phyloP scores from a whole-genome alignment of 2,113 vertebrate species.

The Ellobius talpinus region DNA sequence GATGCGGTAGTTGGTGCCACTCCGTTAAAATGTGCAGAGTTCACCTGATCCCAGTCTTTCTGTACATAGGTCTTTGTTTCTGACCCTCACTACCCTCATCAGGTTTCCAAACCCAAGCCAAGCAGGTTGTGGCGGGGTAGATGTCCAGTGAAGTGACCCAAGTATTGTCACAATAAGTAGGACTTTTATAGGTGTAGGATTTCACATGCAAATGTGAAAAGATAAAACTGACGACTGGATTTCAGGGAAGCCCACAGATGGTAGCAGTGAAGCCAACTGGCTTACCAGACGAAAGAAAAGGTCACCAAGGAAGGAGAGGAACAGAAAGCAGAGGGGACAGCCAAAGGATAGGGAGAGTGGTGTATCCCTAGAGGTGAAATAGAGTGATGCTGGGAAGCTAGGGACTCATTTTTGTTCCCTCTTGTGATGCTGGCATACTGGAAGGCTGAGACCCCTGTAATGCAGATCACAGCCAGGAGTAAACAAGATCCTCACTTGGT shows the following conservation, averaged over 20 bases:
- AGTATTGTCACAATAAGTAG: background rate
- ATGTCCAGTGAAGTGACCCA: background rate
- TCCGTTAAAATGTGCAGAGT: background rate
- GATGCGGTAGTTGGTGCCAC: too few relatives aligned
- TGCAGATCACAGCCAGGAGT: accelerated
- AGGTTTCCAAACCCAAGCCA: background rate
- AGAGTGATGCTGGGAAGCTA: background rate
- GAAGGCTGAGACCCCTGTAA: background rate
- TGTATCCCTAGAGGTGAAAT: too few relatives aligned
- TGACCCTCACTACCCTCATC: background rate
- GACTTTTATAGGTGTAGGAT: background rate
- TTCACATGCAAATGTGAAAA: background rate
- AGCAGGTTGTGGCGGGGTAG: background rate
- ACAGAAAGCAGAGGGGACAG: background rate
- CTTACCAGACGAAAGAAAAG: background rate
- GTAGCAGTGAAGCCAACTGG: accelerated
- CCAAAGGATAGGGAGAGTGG: background rate
- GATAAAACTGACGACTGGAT: background rate
- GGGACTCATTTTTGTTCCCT: accelerated
- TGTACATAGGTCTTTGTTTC: background rate
- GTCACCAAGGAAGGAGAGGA: background rate
- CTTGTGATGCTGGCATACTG: accelerated
- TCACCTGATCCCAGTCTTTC: background rate
- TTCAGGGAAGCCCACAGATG: accelerated
- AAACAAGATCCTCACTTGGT: background rate